These are phyloP conservation scores for Gandaritis pyraliata DNA, from an alignment of 2,888 invertebrate species.

Conservation along the genomic window DNA sequence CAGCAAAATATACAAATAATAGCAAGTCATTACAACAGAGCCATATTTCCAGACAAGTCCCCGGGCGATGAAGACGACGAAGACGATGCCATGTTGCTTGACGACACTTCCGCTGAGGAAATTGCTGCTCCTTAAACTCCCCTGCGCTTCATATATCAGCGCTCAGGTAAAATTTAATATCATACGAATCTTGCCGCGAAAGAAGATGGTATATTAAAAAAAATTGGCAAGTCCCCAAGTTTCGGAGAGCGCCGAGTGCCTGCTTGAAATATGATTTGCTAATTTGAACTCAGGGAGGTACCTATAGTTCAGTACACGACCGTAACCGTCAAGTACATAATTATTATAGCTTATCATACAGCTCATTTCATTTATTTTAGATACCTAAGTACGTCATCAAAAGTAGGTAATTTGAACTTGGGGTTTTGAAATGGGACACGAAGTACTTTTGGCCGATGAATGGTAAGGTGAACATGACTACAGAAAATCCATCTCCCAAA, in stretches of 20 bases:
- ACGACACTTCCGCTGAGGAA: constrained; percentile 71
- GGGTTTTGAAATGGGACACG: no score
- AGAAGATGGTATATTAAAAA: constrained; percentile 49
- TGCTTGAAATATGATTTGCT: constrained; percentile 25
- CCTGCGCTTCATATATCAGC: constrained; percentile 70
- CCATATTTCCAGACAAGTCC: constrained; percentile 48
- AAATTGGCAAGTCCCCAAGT: constrained; percentile 49
- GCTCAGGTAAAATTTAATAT: constrained; percentile 74
- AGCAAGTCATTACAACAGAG: constrained; percentile 50
- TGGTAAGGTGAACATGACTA: no score
- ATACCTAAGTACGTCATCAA: no score
- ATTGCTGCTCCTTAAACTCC: constrained; percentile 61
- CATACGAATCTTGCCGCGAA: constrained; percentile 50
- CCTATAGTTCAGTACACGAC: not conserved
- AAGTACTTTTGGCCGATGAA: no score
- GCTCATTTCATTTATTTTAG: no score
- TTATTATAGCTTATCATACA: no score
- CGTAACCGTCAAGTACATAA: no score
- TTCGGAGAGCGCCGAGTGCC: constrained; percentile 21
- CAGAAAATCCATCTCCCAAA: no score
- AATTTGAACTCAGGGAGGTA: constrained; percentile 15
- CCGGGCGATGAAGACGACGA: no score
- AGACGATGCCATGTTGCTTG: constrained; percentile 53
- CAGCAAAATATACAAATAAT: constrained; percentile 45
- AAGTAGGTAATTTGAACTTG: no score